Evolutionary conservation across 2,797 vertebrate genomes (phyloP), one percentile per base, ranked within the genome.

Genomic region (Periparus ater): DNA sequence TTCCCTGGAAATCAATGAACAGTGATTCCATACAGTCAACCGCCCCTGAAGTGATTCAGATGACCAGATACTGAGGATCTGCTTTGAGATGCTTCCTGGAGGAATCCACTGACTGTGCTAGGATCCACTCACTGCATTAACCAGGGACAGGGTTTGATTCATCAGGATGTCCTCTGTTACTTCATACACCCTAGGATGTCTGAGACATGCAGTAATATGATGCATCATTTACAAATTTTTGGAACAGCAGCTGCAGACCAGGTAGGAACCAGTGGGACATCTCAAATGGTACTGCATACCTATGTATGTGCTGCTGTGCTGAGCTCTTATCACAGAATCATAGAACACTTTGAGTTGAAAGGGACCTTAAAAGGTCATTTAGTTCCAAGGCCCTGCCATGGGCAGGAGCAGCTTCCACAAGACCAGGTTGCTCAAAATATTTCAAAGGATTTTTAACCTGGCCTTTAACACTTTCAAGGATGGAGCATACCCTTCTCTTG

Each of bases 21-120:
- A 57, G 13, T n/a, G 30, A 84, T 66, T 80, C 42, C 22, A 36
- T 3, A 50, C 8, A 70, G 29, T 13, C 38, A 84, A 12, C 0
- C 0, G 20, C 12, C 14, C 58, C 34, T 29, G 32, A 72, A 55
- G 53, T 6, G 40, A 63, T 29, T 81, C 74, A n/a, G 32, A 17
- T n/a, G 27, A n/a, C 11, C 57, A 51, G 27, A 50, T 34, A 71
- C 12, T 0, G 0, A 16, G 5, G 17, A 17, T 44, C 36, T 76
- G 55, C 65, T 75, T 75, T 57, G 62, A 79, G 19, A 57, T 5
- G 5, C 61, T 51, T 67, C 11, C 58, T 42, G 27, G 9, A 53
- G 26, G 38, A 61, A 53, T 21, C 47, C 38, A 26, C 40, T 26
- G 17, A 17, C 21, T 71, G 9, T 22, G 26, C 61, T 26, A 22